These are phyloP conservation scores for Myotis pilosus DNA, from an alignment of 2,797 vertebrate species.

Conservation along the genomic window DNA sequence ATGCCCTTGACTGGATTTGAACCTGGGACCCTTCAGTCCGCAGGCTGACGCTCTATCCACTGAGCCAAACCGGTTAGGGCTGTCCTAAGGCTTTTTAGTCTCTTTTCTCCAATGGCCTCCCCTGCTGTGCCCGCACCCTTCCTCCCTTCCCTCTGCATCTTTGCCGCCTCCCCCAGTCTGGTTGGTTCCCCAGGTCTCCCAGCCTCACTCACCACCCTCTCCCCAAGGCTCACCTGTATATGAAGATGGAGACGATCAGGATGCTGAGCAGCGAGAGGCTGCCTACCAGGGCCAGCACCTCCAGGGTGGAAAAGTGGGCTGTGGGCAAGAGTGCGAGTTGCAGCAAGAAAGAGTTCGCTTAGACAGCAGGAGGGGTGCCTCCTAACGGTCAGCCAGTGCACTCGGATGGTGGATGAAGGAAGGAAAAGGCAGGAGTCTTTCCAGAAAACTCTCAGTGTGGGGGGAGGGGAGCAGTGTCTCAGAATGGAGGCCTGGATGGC, in stretches of 20 bases:
- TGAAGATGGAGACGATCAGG: constrained; percentile 90
- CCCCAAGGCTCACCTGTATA: constrained; percentile 88
- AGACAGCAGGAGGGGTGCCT: background rate
- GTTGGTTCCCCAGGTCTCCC: background rate
- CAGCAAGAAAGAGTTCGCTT: background rate
- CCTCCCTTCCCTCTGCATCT: background rate
- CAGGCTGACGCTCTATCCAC: too few relatives aligned
- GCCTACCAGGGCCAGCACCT: constrained; percentile 90
- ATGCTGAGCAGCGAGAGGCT: constrained; percentile 88
- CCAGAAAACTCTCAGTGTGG: background rate
- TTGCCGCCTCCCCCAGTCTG: background rate
- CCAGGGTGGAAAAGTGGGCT: constrained; percentile 91
- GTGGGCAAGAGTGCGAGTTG: constrained; percentile 16
- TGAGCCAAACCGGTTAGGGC: too few relatives aligned
- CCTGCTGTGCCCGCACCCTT: too few relatives aligned
- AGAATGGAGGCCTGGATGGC: background rate
- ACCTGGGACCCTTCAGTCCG: too few relatives aligned
- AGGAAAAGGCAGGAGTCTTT: background rate
- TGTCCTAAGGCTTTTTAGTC: background rate
- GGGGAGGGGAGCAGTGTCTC: background rate
- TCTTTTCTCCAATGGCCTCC: background rate
- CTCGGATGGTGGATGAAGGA: background rate
- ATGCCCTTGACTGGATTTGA: too few relatives aligned
- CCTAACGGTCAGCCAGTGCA: background rate
- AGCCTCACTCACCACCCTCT: background rate